Base-by-base conservation (phyloP, 2,888 invertebrate genomes). In the Orthosia gracilis region DNA sequence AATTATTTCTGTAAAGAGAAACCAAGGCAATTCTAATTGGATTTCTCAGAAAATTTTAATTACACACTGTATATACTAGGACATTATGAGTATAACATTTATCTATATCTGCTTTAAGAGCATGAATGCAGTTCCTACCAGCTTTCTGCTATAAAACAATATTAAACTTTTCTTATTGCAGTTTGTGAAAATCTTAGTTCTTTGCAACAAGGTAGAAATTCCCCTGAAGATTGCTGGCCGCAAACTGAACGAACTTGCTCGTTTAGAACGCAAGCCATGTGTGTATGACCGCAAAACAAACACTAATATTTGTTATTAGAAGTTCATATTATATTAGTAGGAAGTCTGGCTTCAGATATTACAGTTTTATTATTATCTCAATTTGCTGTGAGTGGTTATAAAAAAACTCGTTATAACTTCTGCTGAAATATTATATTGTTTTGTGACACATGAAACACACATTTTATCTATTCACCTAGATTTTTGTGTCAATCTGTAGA, bases 251-350 rank as follows among this genome's bases (percentile, higher is more conserved):
- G 52, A 82, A 82, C 31, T 82, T 80, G 26, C 54, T 23, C 83
- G 70, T 67, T 82, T 47, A 82, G 82, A 82, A 77, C 76, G 45
- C 69, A 66, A 58, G 71, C 52, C 68, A 66, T 75, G 70, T 77
- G 77, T 67, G 58, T 77, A 47, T 72, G 69, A 75, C 70, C 75
- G 57, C 76, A 71, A 64, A 81, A 65, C 83, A 73, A 79, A 70
- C 26, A 65, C 59, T 62, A 67, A 67, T 76, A 66, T 82, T 69
- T 55, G 80, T 55, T 76, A 71, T 79, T 58, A 69, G 47, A 59
- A 78, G 47, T 55, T 78, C 78, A 76, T 82, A 78, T 76, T 70
- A 78, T 67, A 66, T 75, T 70, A 76, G 49, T 50, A 76, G 26
- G 21, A 21, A 62, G 64, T 73, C 58, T 69, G 47, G 54, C 61